phyloP scores from a whole-genome alignment of 2,888 invertebrate genomes.

The Tinea pellionella region DNA sequence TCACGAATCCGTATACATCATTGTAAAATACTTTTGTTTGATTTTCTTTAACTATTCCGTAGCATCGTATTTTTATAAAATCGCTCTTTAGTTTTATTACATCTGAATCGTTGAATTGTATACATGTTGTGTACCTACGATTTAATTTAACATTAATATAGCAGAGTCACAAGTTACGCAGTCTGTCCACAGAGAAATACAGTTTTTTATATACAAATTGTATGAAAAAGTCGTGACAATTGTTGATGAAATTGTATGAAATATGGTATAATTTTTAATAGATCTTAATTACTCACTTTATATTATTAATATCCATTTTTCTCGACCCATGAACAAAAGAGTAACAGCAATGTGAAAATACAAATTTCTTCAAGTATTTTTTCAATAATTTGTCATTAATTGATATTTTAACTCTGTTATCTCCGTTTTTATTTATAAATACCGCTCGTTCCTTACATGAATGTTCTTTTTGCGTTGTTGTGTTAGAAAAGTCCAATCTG shows the following conservation, averaged over 20 bases:
- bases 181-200: too few relatives aligned
- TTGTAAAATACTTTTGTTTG: slow-evolving; percentile 25
- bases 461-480: slow-evolving; percentile 21
- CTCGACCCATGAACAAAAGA: slow-evolving; percentile 29
- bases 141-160: background rate
- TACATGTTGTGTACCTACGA: slow-evolving; percentile 42
- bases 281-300: slow-evolving; percentile 20
- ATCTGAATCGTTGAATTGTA: slow-evolving; percentile 28
- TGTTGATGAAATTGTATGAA: too few relatives aligned
- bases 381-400: slow-evolving; percentile 33
- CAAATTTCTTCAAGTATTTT: slow-evolving; percentile 29
- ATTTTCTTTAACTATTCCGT: slow-evolving; percentile 25
- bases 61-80: slow-evolving; percentile 46
- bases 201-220: too few relatives aligned
- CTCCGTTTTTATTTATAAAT: slow-evolving; percentile 34
- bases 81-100: slow-evolving; percentile 37
- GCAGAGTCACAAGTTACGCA: too few relatives aligned
- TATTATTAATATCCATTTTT: slow-evolving; percentile 20
- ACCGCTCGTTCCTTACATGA: slow-evolving; percentile 43
- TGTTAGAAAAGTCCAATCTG: slow-evolving; percentile 24
- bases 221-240: too few relatives aligned
- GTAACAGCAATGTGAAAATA: slow-evolving; percentile 40
- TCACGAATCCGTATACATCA: slow-evolving; percentile 57
- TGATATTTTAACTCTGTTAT: slow-evolving; percentile 29
- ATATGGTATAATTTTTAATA: too few relatives aligned